A percentile compares a stretch with the other conserved stretches of the same genome.
Conservation (phyloP, 2,113 vertebrate species). For the Phasianus colchicus region DNA sequence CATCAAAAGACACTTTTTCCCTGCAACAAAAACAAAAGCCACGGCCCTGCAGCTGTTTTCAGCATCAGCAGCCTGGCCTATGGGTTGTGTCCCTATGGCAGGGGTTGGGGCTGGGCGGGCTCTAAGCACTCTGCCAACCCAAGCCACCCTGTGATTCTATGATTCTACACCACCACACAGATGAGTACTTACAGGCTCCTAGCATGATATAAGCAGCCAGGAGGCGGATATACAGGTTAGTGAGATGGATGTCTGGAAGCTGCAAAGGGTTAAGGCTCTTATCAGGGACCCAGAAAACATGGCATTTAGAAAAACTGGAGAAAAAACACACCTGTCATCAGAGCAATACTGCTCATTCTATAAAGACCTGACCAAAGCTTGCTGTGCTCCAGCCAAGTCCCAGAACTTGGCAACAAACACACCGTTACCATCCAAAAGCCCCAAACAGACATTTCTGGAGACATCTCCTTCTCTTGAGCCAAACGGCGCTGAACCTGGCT, state of each 20-base stretch:
- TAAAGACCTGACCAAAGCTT: not conserved
- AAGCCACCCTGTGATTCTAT: not conserved
- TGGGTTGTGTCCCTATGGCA: not conserved
- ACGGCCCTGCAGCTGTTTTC: not conserved
- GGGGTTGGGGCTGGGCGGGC: not conserved
- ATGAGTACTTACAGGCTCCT: not conserved
- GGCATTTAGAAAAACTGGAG: rapidly evolving
- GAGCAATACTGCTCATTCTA: rapidly evolving
- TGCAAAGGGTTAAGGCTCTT: not conserved
- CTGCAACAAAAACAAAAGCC: not conserved
- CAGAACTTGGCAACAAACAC: not conserved
- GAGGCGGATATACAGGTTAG: not conserved
- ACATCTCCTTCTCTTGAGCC: not conserved
- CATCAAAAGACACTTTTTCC: not conserved
- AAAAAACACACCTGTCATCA: not conserved
- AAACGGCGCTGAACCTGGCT: rapidly evolving
- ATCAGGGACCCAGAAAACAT: not conserved
- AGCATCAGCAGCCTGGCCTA: not conserved
- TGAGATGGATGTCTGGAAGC: not conserved
- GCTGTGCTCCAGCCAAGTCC: not conserved
- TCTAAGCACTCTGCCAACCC: not conserved
- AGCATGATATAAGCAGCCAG: rapidly evolving
- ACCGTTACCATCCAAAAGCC: not conserved
- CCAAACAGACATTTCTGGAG: not conserved
- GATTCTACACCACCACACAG: rapidly evolving